Evolutionary conservation across 1,140 invertebrate species (phyloP), one percentile per base, ranked within the genome.

Genomic region (Paralvinella palmiformis): DNA sequence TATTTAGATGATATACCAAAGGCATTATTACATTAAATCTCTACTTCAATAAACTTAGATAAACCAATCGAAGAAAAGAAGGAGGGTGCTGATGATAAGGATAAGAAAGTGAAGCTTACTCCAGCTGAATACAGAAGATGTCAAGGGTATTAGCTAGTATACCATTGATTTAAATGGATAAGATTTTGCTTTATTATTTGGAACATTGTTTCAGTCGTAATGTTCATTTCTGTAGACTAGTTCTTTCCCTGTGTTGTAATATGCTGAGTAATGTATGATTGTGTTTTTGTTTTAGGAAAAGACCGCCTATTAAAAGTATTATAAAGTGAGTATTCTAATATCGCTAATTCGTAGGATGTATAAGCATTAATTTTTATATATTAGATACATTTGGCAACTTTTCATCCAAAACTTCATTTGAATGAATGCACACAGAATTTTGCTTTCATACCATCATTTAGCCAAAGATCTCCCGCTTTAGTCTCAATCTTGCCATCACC

Each of bases 401-500:
- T n/a, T n/a, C n/a, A 13, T n/a, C n/a, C n/a, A 13, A n/a, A n/a
- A n/a, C 37, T 44, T 10, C 10, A 15, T 45, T 48, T 41, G 15
- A 60, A 50, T 33, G 37, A 44, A n/a, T 44, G n/a, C 10, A 44
- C 37, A 44, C n/a, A 13, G 37, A 10, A 44, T 13, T 44, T 44
- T 50, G 17, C 20, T 36, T 29, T 22, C 44, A 66, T 32, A 50
- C 37, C 44, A 29, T 15, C 22, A 57, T 70, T n/a, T 60, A 78
- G 75, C 66, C 77, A 80, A 63, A 69, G 78, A 57, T 80, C 78
- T 7, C 77, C 76, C 31, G 78, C 77, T 29, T 67, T 80, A 33
- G 75, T 80, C 36, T 72, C 78, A 13, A 73, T 80, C 62, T 64
- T 80, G 44, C 78, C 78, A 33, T 74, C 73, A 27, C 75, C 78